These are phyloP conservation scores for Neoseiulus cucumeris DNA, from an alignment of 1,140 invertebrate genomes.

Conservation along the genomic window DNA sequence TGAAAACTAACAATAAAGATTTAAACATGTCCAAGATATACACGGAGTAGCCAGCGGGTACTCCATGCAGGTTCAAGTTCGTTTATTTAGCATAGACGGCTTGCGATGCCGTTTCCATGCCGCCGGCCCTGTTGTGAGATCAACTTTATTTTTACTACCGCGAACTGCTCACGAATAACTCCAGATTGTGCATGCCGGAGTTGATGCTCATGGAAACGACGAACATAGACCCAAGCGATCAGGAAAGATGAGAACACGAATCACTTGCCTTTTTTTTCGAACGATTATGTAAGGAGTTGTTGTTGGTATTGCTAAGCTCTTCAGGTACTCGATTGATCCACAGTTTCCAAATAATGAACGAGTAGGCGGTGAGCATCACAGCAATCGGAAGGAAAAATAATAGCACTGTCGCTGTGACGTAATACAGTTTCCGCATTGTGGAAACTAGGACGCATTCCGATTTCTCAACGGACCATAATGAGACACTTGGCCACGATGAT, in stretches of 20 bases:
- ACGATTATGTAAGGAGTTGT: conserved; percentile 17
- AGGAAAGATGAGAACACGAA: not conserved
- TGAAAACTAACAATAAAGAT: too few species aligned
- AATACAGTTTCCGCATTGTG: conserved; percentile 26
- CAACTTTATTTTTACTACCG: too few species aligned
- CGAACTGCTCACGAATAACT: too few species aligned
- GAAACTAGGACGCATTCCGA: conserved; percentile 18
- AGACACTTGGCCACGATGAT: conserved; percentile 18
- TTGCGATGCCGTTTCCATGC: too few species aligned
- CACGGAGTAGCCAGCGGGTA: too few species aligned
- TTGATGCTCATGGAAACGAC: not conserved
- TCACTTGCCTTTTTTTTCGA: conserved; percentile 22
- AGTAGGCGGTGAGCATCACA: conserved; percentile 31
- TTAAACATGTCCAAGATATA: too few species aligned
- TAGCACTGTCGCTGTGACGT: conserved; percentile 28
- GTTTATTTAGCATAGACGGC: too few species aligned
- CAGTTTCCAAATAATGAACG: conserved; percentile 29
- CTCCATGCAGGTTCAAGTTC: too few species aligned
- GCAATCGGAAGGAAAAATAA: conserved; percentile 33
- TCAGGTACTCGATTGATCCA: conserved; percentile 24
- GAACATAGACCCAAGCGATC: not conserved
- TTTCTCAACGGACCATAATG: conserved; percentile 15
- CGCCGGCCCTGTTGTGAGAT: too few species aligned
- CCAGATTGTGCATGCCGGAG: too few species aligned
- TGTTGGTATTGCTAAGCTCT: conserved; percentile 18